A percentile compares a stretch with the other conserved stretches of the same genome.
These are phyloP conservation scores for Mimachlamys varia DNA, from an alignment of 2,888 invertebrate species.

Conservation along the genomic window DNA sequence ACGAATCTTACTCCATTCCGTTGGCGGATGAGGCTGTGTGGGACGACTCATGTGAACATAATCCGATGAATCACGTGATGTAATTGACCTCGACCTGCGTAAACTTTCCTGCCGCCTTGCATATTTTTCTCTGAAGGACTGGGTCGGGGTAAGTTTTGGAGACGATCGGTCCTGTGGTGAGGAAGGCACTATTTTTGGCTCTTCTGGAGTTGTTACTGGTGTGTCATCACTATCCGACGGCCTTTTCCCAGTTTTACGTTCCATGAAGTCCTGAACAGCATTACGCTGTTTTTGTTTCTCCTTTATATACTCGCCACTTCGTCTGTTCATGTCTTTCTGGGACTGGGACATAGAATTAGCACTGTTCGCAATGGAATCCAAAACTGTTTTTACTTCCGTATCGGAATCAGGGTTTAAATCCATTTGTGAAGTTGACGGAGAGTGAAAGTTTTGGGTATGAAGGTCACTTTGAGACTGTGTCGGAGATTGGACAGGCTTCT, in stretches of 20 bases:
- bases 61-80: conserved; percentile 65
- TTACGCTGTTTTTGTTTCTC: conserved; percentile 92
- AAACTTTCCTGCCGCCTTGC: conserved; percentile 70
- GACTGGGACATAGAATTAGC: conserved; percentile 15
- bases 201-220: neutral
- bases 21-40: conserved; percentile 62
- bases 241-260: conserved; percentile 84
- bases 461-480: conserved; percentile 47
- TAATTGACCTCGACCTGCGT: conserved; percentile 68
- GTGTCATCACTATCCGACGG: conserved; percentile 40
- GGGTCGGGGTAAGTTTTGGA: conserved; percentile 52
- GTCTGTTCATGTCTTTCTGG: neutral
- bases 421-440: conserved; percentile 38
- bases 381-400: neutral
- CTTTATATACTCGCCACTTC: conserved; percentile 79
- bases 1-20: conserved; percentile 73
- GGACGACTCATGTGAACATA: conserved; percentile 72
- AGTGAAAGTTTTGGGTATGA: neutral
- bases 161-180: conserved; percentile 46
- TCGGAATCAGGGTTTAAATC: conserved; percentile 42
- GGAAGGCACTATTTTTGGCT: neutral
- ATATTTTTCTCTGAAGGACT: conserved; percentile 56
- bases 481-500: conserved; percentile 39
- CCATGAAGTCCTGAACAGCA: conserved; percentile 91
- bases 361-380: neutral